Percentiles rank a stretch among this genome's conserved stretches.
These are phyloP conservation scores for Aphidius colemani DNA, from an alignment of 2,888 invertebrate species.

Conservation along the genomic window DNA sequence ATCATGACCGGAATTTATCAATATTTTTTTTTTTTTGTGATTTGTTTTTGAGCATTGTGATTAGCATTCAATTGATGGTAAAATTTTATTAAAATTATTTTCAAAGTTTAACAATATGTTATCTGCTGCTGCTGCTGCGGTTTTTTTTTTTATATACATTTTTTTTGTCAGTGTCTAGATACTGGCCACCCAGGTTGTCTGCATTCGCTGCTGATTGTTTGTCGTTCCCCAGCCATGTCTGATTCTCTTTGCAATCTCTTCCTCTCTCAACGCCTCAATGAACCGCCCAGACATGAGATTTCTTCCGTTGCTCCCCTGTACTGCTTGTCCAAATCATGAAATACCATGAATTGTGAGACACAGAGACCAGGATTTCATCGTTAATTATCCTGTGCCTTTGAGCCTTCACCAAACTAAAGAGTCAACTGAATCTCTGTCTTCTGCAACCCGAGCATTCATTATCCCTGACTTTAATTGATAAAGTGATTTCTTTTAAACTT, in stretches of 20 bases:
- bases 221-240: conserved; percentile 31
- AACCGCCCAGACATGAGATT: conserved; percentile 1
- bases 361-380: conserved; percentile 32
- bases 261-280: background rate
- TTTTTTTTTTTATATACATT: too few relatives aligned
- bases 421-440: background rate
- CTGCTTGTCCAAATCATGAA: conserved; percentile 8
- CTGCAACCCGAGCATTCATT: background rate
- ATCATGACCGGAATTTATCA: too few relatives aligned
- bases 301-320: background rate
- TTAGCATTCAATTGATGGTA: too few relatives aligned
- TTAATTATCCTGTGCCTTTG: conserved; percentile 43
- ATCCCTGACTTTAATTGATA: background rate
- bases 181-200: conserved; percentile 46
- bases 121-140: too few relatives aligned
- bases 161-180: too few relatives aligned
- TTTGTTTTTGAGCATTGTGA: too few relatives aligned
- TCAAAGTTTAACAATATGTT: too few relatives aligned
- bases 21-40: too few relatives aligned
- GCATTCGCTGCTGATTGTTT: conserved; percentile 48
- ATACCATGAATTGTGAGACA: conserved; percentile 38
- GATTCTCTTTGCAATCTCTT: conserved; percentile 24
- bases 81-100: too few relatives aligned
- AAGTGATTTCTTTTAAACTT: background rate
- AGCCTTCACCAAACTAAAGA: conserved; percentile 13